A percentile compares a stretch with the other conserved stretches of the same genome.
Conservation (phyloP, 2,888 invertebrate species). For the Rhingia campestris region DNA sequence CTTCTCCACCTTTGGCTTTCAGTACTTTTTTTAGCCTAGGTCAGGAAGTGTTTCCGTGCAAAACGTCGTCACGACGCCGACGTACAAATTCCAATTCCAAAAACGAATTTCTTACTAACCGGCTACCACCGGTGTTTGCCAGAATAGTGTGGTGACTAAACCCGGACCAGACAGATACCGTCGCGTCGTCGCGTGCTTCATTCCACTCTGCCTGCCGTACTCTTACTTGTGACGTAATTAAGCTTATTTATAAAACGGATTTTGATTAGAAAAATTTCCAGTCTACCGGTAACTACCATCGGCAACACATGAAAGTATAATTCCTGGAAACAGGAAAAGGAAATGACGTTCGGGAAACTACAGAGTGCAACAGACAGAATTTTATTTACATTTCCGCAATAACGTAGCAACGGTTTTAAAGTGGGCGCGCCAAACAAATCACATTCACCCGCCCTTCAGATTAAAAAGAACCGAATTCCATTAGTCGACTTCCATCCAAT, state of each 20-base stretch:
- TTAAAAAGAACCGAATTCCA: slow-evolving; percentile 5
- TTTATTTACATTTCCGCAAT: slow-evolving; percentile 41
- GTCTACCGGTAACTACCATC: slow-evolving; percentile 42
- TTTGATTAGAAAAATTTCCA: slow-evolving; percentile 59
- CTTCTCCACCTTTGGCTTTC: slow-evolving; percentile 7
- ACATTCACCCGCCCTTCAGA: background rate
- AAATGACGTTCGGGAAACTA: slow-evolving; percentile 51
- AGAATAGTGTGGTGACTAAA: slow-evolving; percentile 54
- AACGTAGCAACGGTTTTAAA: slow-evolving; percentile 64
- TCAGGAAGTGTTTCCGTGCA: slow-evolving; percentile 32
- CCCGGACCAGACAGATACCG: slow-evolving; percentile 47
- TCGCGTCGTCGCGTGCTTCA: slow-evolving; percentile 19
- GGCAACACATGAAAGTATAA: background rate
- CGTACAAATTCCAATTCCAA: slow-evolving; percentile 2
- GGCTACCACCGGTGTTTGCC: slow-evolving; percentile 24
- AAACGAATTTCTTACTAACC: slow-evolving; percentile 35
- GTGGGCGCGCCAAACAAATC: slow-evolving; percentile 59
- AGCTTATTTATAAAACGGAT: slow-evolving; percentile 69
- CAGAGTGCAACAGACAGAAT: slow-evolving; percentile 4
- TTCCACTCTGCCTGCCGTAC: slow-evolving; percentile 8
- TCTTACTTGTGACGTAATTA: slow-evolving; percentile 70
- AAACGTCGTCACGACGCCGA: slow-evolving; percentile 25
- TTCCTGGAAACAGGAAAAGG: slow-evolving; percentile 48
- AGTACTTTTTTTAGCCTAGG: slow-evolving; percentile 60
- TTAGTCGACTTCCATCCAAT: slow-evolving; percentile 1